A percentile compares a stretch with the other conserved stretches of the same genome.
Evolutionary conservation across 2,113 vertebrate species (phyloP).

Genomic region (Misgurnus anguillicaudatus): DNA sequence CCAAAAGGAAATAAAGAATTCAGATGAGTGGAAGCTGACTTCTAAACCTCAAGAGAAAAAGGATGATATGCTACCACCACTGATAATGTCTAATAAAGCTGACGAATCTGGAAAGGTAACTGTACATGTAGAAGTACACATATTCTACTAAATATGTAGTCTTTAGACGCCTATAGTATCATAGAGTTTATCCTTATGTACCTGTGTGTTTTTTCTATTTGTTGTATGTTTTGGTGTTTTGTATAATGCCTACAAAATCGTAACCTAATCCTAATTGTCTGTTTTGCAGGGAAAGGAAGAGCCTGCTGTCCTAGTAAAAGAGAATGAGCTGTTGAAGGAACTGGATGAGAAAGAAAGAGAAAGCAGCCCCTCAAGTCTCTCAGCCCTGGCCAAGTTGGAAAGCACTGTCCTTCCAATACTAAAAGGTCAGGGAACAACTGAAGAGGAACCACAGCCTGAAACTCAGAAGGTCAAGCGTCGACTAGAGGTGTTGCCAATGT

Average conservation of each 20-base stretch:
- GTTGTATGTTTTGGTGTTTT: not conserved
- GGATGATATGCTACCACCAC: constrained; percentile 48
- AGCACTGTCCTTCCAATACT: constrained; percentile 93
- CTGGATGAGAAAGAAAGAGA: constrained; percentile 78
- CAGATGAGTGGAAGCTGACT: constrained; percentile 45
- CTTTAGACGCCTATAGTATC: not conserved
- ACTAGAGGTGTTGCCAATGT: constrained; percentile 76
- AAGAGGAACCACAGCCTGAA: constrained; percentile 66
- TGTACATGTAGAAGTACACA: constrained; percentile 46
- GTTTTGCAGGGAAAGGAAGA: constrained; percentile 41
- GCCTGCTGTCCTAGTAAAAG: constrained; percentile 65
- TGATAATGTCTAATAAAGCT: constrained; percentile 59
- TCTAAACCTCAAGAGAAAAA: constrained; percentile 59
- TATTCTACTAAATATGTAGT: not conserved
- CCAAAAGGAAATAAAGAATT: constrained; percentile 54
- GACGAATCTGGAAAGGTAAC: constrained; percentile 66
- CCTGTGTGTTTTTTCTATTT: not conserved
- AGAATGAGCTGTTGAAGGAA: constrained; percentile 77
- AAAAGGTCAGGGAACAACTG: constrained; percentile 82
- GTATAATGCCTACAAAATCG: not conserved
- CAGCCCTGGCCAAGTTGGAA: constrained; percentile 91
- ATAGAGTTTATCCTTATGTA: not conserved
- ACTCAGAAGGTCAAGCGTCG: constrained; percentile 76
- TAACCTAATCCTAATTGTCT: not conserved
- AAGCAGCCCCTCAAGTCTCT: constrained; percentile 85